Evolutionary conservation across 2,113 vertebrate species (phyloP), one percentile per base, ranked within the genome.

Genomic region (Balaeniceps rex): DNA sequence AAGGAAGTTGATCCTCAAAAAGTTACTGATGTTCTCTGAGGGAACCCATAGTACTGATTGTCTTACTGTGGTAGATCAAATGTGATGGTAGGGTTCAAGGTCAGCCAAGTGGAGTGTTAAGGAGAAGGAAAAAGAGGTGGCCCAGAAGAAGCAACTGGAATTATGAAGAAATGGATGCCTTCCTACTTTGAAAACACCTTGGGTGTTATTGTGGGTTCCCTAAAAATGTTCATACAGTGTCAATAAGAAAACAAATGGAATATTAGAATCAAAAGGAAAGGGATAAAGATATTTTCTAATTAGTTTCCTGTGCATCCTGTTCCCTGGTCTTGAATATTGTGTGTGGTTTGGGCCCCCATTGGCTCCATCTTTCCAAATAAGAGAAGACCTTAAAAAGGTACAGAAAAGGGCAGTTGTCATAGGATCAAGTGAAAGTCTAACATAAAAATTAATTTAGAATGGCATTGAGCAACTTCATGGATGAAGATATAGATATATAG

Each of bases 281-380:
- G 4, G 5, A 14, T 29, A 38, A 54, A 71, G 3, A 12, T 7
- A 26, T 31, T 29, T 81, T 76, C 3, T 63, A 1, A 58, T 70
- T 55, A 7, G 7, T 54, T 72, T 85, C 34, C 14, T 64, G 19
- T 31, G 14, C 13, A 16, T 47, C 5, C 47, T 82, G 10, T 19
- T 58, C 0, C 2, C 3, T 36, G 4, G 13, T 79, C 65, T 70
- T 47, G 17, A 72, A 36, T 21, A 8, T 5, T 28, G 4, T 17
- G 22, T 46, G 14, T 49, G 6, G 2, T 74, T 86, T 76, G 28
- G 21, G 3, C 4, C 5, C 8, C 8, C 1, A 1, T 40, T 57
- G 9, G 3, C 10, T 52, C 6, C 1, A 1, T 42, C 19, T 69
- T 80, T 52, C 6, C 21, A 55, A 76, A 61, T n/a, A 44, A 66